Conservation (phyloP, 2,888 invertebrate species). For the Ceriagrion tenellum region DNA sequence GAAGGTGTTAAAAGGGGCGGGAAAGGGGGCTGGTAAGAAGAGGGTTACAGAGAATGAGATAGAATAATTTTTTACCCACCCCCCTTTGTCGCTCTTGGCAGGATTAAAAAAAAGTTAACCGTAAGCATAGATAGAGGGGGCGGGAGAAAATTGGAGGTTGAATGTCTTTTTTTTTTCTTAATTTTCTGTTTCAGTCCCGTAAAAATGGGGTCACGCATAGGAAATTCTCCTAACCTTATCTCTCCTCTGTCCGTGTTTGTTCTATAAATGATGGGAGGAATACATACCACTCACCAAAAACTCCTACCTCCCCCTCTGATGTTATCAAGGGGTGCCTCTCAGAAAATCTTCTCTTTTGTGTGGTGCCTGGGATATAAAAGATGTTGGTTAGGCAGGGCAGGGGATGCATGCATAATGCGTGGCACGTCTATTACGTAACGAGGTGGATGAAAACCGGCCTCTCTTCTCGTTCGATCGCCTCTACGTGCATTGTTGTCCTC, state of each 20-base stretch:
- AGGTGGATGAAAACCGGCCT: not conserved
- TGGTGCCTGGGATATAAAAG: not conserved
- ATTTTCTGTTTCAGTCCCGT: not conserved
- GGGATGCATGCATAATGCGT: not conserved
- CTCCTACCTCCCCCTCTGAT: not conserved
- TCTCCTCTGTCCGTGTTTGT: not conserved
- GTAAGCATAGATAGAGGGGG: not conserved
- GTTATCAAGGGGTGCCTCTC: not conserved
- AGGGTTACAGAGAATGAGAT: not conserved
- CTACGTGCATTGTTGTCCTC: not conserved
- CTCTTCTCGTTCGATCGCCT: not conserved
- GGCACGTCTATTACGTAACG: constrained; percentile 31
- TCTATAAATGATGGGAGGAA: not conserved
- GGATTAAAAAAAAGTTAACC: not conserved
- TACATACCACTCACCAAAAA: not conserved
- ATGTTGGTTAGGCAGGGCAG: not conserved
- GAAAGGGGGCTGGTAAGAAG: not conserved
- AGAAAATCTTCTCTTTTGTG: not conserved
- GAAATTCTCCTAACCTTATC: constrained; percentile 8
- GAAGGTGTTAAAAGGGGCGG: constrained; percentile 6
- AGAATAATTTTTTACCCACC: not conserved
- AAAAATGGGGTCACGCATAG: constrained; percentile 21
- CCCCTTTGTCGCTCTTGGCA: not conserved
- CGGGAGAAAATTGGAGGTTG: not conserved
- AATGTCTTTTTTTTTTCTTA: not conserved